Percentiles rank a stretch among this genome's conserved stretches.
Evolutionary conservation across 2,113 vertebrate genomes (phyloP).

Genomic region (Galbula dea): DNA sequence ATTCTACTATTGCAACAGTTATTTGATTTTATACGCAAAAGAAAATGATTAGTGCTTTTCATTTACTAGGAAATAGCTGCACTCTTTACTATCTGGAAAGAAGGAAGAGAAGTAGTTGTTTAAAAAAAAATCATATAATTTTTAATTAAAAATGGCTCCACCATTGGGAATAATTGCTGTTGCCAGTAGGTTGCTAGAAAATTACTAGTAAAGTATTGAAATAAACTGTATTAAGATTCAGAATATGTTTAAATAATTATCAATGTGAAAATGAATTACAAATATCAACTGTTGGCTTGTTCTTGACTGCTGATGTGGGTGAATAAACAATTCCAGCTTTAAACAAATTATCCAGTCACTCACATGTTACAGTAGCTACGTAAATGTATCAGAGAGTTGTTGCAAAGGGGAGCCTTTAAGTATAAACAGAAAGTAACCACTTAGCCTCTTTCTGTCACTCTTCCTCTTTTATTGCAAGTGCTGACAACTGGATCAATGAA

Average conservation of each 20-base stretch:
- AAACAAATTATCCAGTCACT: neutral
- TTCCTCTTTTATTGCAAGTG: neutral
- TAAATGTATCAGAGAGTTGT: neutral
- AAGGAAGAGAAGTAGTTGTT: neutral
- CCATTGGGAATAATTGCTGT: neutral
- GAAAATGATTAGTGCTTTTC: neutral
- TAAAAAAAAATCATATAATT: neutral
- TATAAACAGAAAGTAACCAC: neutral
- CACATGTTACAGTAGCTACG: neutral
- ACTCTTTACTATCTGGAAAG: neutral
- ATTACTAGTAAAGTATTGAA: neutral
- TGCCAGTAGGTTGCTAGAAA: neutral
- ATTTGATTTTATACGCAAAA: neutral
- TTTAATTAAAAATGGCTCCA: neutral
- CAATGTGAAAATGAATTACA: neutral
- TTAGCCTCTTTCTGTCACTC: neutral
- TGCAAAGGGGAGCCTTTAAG: neutral
- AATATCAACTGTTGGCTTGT: neutral
- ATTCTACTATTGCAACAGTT: neutral
- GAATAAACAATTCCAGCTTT: neutral
- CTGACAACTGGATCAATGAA: neutral
- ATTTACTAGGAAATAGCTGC: constrained; percentile 17
- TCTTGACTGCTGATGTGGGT: too few relatives aligned
- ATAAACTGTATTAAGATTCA: neutral
- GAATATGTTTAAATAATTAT: neutral